These are phyloP conservation scores for Oscheius sp. DNA, from an alignment of 2,888 invertebrate genomes.

Conservation along the genomic window DNA sequence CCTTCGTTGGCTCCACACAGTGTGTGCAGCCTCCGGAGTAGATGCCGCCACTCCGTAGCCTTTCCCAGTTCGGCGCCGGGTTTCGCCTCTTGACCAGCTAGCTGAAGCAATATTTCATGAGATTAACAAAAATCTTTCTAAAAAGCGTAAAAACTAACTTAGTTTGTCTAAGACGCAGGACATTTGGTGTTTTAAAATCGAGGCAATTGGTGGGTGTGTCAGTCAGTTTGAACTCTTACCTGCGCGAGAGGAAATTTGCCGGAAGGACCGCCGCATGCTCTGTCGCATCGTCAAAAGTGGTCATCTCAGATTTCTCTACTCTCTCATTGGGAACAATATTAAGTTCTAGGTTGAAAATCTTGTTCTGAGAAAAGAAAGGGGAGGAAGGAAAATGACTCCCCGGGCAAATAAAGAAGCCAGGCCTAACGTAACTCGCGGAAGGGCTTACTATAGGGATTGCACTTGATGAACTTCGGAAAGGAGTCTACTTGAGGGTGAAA, in stretches of 20 bases:
- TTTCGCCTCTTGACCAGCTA: constrained; percentile 30
- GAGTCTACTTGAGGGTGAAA: background rate
- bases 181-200: background rate
- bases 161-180: background rate
- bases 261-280: constrained; percentile 18
- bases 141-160: background rate
- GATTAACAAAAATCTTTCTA: background rate
- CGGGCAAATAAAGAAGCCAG: background rate
- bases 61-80: constrained; percentile 32
- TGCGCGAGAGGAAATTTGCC: constrained; percentile 13
- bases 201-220: background rate
- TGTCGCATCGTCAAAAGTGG: constrained; percentile 22
- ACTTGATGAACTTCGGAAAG: background rate
- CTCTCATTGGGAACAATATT: constrained; percentile 4
- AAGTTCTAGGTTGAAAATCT: background rate
- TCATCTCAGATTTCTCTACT: constrained; percentile 9
- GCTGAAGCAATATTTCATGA: constrained; percentile 19
- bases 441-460: background rate
- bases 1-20: constrained; percentile 39
- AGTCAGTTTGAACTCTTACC: constrained; percentile 6
- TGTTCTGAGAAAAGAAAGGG: background rate
- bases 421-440: background rate
- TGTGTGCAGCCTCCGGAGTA: constrained; percentile 46
- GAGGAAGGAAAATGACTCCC: background rate
- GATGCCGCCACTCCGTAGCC: constrained; percentile 52